These are phyloP conservation scores for Dynastes tityus DNA, from an alignment of 2,888 invertebrate genomes.

Conservation along the genomic window DNA sequence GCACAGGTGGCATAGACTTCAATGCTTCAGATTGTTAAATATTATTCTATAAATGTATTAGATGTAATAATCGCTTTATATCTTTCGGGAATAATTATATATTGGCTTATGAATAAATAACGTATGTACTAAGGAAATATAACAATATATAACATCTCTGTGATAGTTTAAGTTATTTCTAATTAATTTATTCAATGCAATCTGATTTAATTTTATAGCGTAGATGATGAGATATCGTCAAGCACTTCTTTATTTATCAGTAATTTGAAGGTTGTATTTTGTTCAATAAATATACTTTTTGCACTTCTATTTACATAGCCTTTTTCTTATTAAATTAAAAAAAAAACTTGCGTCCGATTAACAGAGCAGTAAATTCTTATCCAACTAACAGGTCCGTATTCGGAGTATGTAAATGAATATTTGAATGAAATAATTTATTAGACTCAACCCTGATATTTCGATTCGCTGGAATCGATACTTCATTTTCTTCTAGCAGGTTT, in stretches of 20 bases:
- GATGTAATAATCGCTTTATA: slow-evolving; percentile 33
- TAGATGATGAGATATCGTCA: slow-evolving; percentile 4
- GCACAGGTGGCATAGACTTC: slow-evolving; percentile 71
- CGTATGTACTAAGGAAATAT: slow-evolving; percentile 35
- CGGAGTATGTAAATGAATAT: too few relatives aligned
- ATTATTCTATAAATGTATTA: slow-evolving; percentile 34
- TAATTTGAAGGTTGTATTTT: slow-evolving; percentile 36
- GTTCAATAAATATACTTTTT: slow-evolving; percentile 45
- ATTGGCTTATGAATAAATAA: slow-evolving; percentile 30
- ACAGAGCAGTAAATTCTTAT: too few relatives aligned
- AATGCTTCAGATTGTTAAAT: slow-evolving; percentile 72
- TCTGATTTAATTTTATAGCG: slow-evolving; percentile 22
- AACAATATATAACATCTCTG: slow-evolving; percentile 47
- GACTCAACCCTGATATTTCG: too few relatives aligned
- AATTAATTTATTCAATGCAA: slow-evolving; percentile 44
- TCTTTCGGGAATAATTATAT: slow-evolving; percentile 24
- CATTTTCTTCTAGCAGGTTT: too few relatives aligned
- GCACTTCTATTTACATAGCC: neutral
- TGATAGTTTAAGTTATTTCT: slow-evolving; percentile 52
- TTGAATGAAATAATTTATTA: too few relatives aligned
- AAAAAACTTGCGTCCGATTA: too few relatives aligned
- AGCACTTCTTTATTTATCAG: slow-evolving; percentile 40
- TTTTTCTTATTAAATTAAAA: slow-evolving; percentile 3
- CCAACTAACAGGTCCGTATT: too few relatives aligned
- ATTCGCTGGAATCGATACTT: too few relatives aligned